phyloP scores from a whole-genome alignment of 1,140 invertebrate species.

The Formica exsecta region DNA sequence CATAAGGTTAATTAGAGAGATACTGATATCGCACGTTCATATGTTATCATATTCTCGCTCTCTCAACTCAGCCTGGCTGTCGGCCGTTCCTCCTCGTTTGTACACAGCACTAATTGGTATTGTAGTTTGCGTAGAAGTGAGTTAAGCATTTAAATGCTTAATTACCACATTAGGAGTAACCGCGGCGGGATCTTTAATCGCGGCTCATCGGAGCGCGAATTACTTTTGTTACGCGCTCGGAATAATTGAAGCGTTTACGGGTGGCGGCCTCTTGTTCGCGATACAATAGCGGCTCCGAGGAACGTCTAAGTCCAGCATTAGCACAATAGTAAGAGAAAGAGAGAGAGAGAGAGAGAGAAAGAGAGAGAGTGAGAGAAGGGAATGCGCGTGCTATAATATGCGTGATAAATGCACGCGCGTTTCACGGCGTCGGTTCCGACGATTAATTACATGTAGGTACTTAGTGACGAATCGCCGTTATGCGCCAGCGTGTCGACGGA shows the following conservation, averaged over 20 bases:
- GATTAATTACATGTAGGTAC: conserved; percentile 72
- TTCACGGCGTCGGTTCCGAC: conserved; percentile 66
- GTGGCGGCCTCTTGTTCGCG: conserved; percentile 45
- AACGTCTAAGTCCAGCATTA: conserved; percentile 55
- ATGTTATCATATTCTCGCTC: conserved; percentile 19
- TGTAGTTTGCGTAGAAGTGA: conserved; percentile 47
- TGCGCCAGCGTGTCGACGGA: conserved; percentile 30
- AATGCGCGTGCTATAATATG: conserved; percentile 60
- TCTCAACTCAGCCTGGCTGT: conserved; percentile 26
- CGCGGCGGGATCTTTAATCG: conserved; percentile 49
- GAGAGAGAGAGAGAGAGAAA: too few species aligned
- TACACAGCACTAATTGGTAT: conserved; percentile 29
- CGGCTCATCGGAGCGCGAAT: conserved; percentile 55
- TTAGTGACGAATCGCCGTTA: conserved; percentile 71
- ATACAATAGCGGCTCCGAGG: conserved; percentile 44
- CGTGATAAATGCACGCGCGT: conserved; percentile 71
- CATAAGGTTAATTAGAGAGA: conserved; percentile 48
- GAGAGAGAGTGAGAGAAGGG: too few species aligned
- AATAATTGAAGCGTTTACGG: conserved; percentile 61
- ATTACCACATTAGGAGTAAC: conserved; percentile 58
- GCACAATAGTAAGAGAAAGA: conserved; percentile 32
- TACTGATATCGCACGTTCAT: conserved; percentile 10
- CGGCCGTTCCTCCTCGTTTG: conserved; percentile 37
- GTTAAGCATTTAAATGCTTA: conserved; percentile 61
- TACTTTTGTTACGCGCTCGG: conserved; percentile 57